Evolutionary conservation across 2,888 invertebrate genomes (phyloP).

Genomic region (Eumerus sabulonum): DNA sequence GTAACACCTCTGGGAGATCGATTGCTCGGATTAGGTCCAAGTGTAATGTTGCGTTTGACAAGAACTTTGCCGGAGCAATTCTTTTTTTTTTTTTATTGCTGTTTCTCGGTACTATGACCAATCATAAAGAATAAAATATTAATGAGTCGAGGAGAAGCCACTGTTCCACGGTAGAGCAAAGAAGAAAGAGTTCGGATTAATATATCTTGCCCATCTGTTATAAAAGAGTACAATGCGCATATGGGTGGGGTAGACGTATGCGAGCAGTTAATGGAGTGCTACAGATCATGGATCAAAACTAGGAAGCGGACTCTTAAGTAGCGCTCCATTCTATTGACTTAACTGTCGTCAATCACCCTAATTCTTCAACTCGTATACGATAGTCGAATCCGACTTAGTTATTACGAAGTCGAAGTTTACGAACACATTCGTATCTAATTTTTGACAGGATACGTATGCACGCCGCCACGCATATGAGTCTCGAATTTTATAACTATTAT

Average conservation of each 20-base stretch:
- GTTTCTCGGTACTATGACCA: not conserved
- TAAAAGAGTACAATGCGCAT: not conserved
- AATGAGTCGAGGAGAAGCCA: not conserved
- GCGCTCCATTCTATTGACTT: constrained; percentile 7
- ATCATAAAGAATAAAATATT: not conserved
- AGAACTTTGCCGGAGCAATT: constrained; percentile 1
- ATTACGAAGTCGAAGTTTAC: too few relatives aligned
- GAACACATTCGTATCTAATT: too few relatives aligned
- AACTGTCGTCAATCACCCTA: constrained; percentile 6
- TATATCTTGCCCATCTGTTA: not conserved
- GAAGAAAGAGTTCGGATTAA: constrained; percentile 2
- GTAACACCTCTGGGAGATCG: not conserved
- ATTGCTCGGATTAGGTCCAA: not conserved
- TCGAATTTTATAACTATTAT: too few relatives aligned
- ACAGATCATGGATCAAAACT: not conserved
- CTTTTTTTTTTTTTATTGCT: not conserved
- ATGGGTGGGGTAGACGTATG: not conserved
- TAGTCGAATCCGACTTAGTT: too few relatives aligned
- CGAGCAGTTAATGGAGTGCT: not conserved
- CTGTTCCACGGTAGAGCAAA: not conserved
- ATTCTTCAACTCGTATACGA: too few relatives aligned
- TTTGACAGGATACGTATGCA: too few relatives aligned
- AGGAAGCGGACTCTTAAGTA: not conserved
- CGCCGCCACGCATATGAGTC: too few relatives aligned
- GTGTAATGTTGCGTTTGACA: not conserved